phyloP scores from a whole-genome alignment of 1,140 invertebrate genomes.

The Drosophila pectinifera region DNA sequence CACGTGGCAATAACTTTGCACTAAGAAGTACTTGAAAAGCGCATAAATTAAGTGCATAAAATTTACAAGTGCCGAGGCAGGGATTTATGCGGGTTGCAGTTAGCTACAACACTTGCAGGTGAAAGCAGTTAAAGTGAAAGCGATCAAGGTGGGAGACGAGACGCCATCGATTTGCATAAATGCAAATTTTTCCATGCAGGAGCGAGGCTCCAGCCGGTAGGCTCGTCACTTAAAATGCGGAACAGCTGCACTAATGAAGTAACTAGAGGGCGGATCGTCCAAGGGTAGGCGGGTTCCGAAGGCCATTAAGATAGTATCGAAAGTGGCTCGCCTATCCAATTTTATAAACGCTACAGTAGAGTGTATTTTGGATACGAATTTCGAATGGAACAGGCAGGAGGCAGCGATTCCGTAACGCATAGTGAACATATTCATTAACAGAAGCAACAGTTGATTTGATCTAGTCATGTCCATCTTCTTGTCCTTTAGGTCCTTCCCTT shows the following conservation, averaged over 20 bases:
- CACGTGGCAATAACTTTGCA: slow-evolving; percentile 57
- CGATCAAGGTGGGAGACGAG: slow-evolving; percentile 29
- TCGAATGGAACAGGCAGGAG: background rate
- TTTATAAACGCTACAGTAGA: background rate
- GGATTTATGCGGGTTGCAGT: slow-evolving; percentile 22
- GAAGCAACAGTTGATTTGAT: background rate
- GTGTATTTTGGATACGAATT: background rate
- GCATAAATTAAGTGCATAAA: slow-evolving; percentile 70
- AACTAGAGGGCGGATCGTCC: slow-evolving; percentile 55
- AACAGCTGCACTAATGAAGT: slow-evolving; percentile 58
- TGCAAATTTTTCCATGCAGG: slow-evolving; percentile 53
- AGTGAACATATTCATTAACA: background rate
- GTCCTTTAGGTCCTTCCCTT: too few relatives aligned
- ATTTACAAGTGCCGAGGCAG: slow-evolving; percentile 48
- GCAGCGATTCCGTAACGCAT: too few relatives aligned
- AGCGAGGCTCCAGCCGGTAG: slow-evolving; percentile 13
- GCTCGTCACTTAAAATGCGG: slow-evolving; percentile 39
- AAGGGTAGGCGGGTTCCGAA: slow-evolving; percentile 19
- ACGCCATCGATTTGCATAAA: slow-evolving; percentile 67
- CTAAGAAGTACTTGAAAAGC: slow-evolving; percentile 57
- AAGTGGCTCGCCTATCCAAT: background rate
- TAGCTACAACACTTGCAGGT: slow-evolving; percentile 28
- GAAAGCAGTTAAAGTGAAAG: slow-evolving; percentile 59
- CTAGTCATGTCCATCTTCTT: too few relatives aligned
- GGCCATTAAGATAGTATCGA: slow-evolving; percentile 15